Percentiles rank a stretch among this genome's conserved stretches.
These are phyloP conservation scores for Prorops nasuta DNA, from an alignment of 1,140 invertebrate genomes.

Conservation along the genomic window DNA sequence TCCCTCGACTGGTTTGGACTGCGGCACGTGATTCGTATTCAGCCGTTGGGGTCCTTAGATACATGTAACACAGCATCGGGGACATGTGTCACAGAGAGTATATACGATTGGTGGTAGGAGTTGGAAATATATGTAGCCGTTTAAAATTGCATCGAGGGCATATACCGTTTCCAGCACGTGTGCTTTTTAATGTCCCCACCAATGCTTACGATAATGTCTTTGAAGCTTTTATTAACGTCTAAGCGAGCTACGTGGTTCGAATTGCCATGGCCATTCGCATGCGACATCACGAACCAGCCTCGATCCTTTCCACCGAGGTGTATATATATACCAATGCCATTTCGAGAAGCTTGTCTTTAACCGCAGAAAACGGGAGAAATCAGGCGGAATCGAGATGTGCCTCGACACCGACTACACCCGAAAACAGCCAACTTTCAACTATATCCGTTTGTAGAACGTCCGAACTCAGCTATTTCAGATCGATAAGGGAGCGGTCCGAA, in stretches of 20 bases:
- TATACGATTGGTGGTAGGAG: conserved; percentile 42
- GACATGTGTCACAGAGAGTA: conserved; percentile 55
- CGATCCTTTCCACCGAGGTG: conserved; percentile 15
- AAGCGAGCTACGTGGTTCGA: conserved; percentile 49
- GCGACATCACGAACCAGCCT: conserved; percentile 22
- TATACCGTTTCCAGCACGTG: conserved; percentile 52
- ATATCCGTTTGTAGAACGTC: background rate
- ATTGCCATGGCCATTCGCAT: conserved; percentile 39
- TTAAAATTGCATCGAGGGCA: conserved; percentile 54
- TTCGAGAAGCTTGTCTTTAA: too few species aligned
- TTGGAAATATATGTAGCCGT: conserved; percentile 52
- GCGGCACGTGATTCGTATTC: conserved; percentile 47
- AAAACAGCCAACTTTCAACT: background rate
- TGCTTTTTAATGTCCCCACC: conserved; percentile 52
- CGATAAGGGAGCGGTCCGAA: conserved; percentile 21
- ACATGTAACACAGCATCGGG: conserved; percentile 39
- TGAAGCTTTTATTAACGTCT: conserved; percentile 57
- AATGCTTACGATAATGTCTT: conserved; percentile 54
- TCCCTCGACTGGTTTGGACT: conserved; percentile 1
- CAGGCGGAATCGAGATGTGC: too few species aligned
- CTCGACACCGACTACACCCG: background rate
- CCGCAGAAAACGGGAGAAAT: too few species aligned
- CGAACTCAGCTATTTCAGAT: conserved; percentile 12
- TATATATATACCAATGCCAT: too few species aligned
- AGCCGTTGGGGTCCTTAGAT: conserved; percentile 27